Conservation (phyloP, 2,888 invertebrate species). For the Hydraecia micacea region DNA sequence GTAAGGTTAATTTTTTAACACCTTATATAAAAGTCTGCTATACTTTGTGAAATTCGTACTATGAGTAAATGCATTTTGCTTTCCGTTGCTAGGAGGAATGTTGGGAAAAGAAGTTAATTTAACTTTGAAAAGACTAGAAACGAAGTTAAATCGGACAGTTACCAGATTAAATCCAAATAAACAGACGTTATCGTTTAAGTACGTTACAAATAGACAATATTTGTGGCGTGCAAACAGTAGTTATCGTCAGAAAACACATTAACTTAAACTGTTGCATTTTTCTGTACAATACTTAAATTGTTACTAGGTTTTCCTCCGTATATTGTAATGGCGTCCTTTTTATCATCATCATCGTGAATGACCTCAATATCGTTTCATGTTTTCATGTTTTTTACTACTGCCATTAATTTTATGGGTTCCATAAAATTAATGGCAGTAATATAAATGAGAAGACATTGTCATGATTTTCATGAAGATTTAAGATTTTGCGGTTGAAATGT, state of each 20-base stretch:
- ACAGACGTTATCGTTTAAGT: conserved; percentile 35
- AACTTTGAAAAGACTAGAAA: conserved; percentile 7
- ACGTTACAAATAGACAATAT: conserved; percentile 21
- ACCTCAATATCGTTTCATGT: not conserved
- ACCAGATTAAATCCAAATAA: conserved; percentile 35
- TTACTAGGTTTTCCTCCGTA: not conserved
- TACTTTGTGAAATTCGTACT: conserved; percentile 11
- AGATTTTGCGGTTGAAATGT: not conserved
- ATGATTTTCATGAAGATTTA: not conserved
- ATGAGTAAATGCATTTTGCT: not conserved
- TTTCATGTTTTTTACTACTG: not conserved
- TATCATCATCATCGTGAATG: not conserved
- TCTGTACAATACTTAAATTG: not conserved
- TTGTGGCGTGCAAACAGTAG: conserved; percentile 28
- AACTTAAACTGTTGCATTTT: conserved; percentile 15
- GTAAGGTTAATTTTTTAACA: no score
- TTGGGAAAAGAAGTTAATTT: not conserved
- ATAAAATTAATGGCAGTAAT: not conserved
- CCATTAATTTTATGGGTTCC: conserved; percentile 9
- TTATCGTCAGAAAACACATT: conserved; percentile 34
- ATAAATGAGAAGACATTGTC: not conserved
- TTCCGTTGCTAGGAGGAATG: not conserved
- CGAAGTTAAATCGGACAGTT: not conserved
- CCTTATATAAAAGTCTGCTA: not conserved
- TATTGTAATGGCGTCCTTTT: not conserved